Evolutionary conservation across 2,888 invertebrate genomes (phyloP).

Genomic region (Trissoscelio sp.): DNA sequence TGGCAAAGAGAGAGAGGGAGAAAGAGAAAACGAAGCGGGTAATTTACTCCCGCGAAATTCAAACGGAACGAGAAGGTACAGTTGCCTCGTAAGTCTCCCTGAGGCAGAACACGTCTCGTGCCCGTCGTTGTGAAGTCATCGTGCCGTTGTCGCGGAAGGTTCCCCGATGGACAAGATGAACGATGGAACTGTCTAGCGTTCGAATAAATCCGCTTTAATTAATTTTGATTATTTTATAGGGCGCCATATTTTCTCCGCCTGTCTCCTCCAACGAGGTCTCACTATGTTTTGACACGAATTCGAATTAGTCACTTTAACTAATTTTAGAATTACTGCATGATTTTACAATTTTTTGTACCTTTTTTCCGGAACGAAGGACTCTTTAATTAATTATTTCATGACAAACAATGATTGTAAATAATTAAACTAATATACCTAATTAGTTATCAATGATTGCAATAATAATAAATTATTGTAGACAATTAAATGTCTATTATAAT

Average conservation of each 20-base stretch:
- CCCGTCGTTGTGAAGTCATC: conserved; percentile 44
- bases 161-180: conserved; percentile 51
- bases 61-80: conserved; percentile 46
- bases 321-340: conserved; percentile 15
- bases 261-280: conserved; percentile 20
- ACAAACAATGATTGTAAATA: too few relatives aligned
- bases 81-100: conserved; percentile 57
- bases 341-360: too few relatives aligned
- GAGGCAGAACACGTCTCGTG: conserved; percentile 46
- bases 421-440: too few relatives aligned
- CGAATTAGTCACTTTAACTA: conserved; percentile 41
- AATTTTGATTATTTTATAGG: conserved; percentile 52
- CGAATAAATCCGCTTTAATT: conserved; percentile 47
- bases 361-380: too few relatives aligned
- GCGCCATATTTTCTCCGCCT: conserved; percentile 29
- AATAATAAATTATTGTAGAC: too few relatives aligned
- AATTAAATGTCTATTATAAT: too few relatives aligned
- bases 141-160: conserved; percentile 39
- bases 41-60: conserved; percentile 67
- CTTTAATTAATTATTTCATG: too few relatives aligned
- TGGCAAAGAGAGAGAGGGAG: conserved; percentile 22
- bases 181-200: conserved; percentile 33
- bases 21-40: conserved; percentile 35
- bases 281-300: conserved; percentile 38
- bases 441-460: too few relatives aligned